Conservation (phyloP, 2,797 vertebrate species). For the Rhabdophis nuchalis region DNA sequence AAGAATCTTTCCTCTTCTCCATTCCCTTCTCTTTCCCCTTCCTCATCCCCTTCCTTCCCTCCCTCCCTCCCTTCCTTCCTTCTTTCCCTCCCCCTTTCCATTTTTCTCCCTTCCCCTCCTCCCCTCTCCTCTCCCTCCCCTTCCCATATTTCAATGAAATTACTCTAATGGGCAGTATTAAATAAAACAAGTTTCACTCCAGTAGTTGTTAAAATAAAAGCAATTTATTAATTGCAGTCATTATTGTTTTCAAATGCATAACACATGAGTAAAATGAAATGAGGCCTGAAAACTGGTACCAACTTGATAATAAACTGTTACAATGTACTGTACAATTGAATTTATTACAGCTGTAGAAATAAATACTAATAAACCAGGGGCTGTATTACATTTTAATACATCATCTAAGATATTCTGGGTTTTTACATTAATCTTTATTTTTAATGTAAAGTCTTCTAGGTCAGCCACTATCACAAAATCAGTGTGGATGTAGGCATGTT, state of each 20-base stretch:
- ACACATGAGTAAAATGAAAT: slow-evolving; percentile 42
- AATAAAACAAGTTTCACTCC: slow-evolving; percentile 55
- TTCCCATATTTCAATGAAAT: slow-evolving; percentile 20
- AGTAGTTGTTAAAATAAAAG: slow-evolving; percentile 54
- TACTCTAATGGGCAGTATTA: slow-evolving; percentile 47
- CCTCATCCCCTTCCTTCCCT: too few species aligned
- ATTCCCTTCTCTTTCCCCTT: neutral
- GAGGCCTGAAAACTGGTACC: slow-evolving; percentile 30
- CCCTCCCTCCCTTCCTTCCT: too few species aligned
- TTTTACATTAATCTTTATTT: slow-evolving; percentile 40
- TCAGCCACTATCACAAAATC: neutral
- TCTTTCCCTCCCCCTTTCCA: too few species aligned
- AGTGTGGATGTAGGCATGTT: neutral
- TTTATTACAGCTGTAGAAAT: slow-evolving; percentile 43
- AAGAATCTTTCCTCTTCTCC: too few species aligned
- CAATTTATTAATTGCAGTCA: slow-evolving; percentile 42
- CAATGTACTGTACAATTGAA: slow-evolving; percentile 29
- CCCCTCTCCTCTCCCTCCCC: neutral
- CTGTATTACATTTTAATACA: slow-evolving; percentile 19
- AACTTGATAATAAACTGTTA: slow-evolving; percentile 40
- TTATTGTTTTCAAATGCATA: slow-evolving; percentile 57
- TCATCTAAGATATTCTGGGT: slow-evolving; percentile 24
- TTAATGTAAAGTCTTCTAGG: slow-evolving; percentile 39
- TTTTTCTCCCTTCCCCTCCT: neutral
- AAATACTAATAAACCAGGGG: slow-evolving; percentile 41